Evolutionary conservation across 2,113 vertebrate genomes (phyloP).

Genomic region (Lethenteron camtschaticum): DNA sequence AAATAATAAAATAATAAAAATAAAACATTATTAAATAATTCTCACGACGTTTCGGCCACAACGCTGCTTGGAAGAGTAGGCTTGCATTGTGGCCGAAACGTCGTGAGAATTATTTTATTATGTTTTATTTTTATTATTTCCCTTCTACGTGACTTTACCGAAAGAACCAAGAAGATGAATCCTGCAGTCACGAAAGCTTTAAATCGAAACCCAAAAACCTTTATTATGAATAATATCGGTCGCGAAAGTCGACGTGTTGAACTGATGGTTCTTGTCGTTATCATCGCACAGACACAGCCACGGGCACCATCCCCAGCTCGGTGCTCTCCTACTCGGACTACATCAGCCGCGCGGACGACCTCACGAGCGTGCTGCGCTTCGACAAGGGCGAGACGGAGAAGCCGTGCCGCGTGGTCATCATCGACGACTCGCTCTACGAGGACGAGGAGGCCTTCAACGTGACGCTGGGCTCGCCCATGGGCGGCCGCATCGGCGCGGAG

Average conservation of each 20-base stretch:
- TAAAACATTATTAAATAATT: no score
- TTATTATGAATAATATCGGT: background rate
- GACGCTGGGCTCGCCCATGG: constrained; percentile 41
- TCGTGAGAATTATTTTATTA: no score
- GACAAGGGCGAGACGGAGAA: constrained; percentile 41
- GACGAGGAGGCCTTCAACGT: constrained; percentile 48
- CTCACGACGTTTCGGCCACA: no score
- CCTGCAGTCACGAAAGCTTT: no score
- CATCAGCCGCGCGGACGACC: constrained; percentile 43
- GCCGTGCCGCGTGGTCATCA: constrained; percentile 36
- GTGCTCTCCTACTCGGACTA: constrained; percentile 47
- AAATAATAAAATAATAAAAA: no score
- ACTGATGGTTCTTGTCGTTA: background rate
- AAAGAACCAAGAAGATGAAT: no score
- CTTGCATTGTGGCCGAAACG: no score
- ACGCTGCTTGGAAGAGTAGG: no score
- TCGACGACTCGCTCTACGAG: constrained; percentile 52
- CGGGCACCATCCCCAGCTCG: constrained; percentile 31
- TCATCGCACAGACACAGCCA: constrained; percentile 27
- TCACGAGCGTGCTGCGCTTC: constrained; percentile 40
- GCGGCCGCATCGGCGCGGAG: constrained; percentile 28
- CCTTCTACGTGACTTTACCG: no score
- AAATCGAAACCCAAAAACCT: background rate
- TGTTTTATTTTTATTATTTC: no score
- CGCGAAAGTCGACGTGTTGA: background rate